Conservation (phyloP, 2,113 vertebrate species). For the Pluvialis apricaria region DNA sequence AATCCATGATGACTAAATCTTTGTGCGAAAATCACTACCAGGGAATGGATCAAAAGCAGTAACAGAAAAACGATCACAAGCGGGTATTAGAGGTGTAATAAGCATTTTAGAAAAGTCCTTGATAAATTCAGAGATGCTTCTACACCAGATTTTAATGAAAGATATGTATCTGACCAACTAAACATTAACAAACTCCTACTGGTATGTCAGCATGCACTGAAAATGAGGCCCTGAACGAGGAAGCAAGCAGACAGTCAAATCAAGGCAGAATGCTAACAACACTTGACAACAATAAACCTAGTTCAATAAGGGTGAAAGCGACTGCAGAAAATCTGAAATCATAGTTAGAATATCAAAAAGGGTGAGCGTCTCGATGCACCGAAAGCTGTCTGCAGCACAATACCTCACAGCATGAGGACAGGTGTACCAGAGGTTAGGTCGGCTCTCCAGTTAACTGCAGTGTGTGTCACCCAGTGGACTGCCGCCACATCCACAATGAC, state of each 20-base stretch:
- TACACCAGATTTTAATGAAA: background rate
- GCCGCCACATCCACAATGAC: background rate
- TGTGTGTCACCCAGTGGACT: fast-evolving
- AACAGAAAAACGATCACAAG: background rate
- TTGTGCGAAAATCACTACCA: background rate
- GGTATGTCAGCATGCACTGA: background rate
- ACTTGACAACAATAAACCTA: background rate
- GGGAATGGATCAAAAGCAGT: background rate
- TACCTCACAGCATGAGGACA: background rate
- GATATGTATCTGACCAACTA: background rate
- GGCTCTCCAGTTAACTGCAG: background rate
- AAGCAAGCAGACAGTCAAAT: background rate
- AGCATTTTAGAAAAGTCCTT: background rate
- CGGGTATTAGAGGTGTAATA: background rate
- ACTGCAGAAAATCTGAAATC: background rate
- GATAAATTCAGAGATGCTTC: background rate
- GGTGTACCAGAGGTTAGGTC: fast-evolving
- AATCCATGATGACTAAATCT: background rate
- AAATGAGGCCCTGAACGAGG: background rate
- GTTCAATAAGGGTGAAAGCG: background rate
- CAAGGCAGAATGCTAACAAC: background rate
- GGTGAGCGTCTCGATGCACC: fast-evolving
- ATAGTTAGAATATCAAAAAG: background rate
- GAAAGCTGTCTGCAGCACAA: background rate
- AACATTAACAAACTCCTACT: background rate